Conservation (phyloP, 1,140 invertebrate genomes). For the Agraylea sexmaculata region DNA sequence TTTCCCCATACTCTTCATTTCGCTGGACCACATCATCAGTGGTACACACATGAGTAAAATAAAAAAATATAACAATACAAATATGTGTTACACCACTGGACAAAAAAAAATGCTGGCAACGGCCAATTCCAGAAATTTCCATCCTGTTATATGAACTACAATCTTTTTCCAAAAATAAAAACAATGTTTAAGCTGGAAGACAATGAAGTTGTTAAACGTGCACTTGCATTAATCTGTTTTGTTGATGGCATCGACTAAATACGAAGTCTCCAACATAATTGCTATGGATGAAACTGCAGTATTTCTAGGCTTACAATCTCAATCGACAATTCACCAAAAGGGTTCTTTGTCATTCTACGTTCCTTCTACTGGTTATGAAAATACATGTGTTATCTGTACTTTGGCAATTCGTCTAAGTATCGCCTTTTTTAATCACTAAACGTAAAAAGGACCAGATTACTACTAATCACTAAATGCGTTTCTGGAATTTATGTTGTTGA, state of each 20-base stretch:
- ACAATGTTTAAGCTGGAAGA: conserved; percentile 4
- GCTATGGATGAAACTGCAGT: conserved; percentile 10
- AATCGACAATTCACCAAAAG: conserved; percentile 3
- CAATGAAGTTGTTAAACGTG: conserved; percentile 4
- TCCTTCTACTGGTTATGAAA: conserved; percentile 1
- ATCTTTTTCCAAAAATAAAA: conserved; percentile 7
- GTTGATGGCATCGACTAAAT: conserved; percentile 1
- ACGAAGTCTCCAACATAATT: conserved; percentile 10
- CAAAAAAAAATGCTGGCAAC: too few species aligned
- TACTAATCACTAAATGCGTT: not conserved
- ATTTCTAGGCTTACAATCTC: conserved; percentile 7
- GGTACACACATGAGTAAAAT: too few species aligned
- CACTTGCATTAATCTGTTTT: conserved; percentile 1
- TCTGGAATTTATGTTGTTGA: conserved; percentile 4
- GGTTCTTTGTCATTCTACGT: not conserved
- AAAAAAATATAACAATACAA: too few species aligned
- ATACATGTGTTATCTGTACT: not conserved
- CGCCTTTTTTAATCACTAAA: not conserved
- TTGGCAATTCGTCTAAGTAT: conserved; percentile 2
- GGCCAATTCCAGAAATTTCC: too few species aligned
- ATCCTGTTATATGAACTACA: too few species aligned
- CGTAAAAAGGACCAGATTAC: not conserved
- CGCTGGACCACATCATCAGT: too few species aligned
- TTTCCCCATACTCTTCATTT: too few species aligned
- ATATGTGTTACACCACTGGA: too few species aligned